Conservation (phyloP, 2,113 vertebrate genomes). For the Calyptomena viridis region DNA sequence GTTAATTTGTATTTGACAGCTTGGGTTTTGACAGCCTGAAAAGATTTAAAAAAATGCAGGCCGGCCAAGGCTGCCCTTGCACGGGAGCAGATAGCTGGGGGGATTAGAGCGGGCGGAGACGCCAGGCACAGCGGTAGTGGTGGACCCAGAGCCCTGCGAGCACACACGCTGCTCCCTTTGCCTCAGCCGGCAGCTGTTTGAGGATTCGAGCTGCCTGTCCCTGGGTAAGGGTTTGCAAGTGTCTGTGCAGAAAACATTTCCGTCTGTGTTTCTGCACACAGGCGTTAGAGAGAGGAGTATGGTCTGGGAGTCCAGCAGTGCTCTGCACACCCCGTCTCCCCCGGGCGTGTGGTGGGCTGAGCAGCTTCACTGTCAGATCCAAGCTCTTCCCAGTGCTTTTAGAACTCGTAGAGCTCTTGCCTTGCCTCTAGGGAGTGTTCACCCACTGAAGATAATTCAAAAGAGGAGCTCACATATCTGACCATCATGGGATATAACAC, state of each 20-base stretch:
- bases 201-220: background rate
- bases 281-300: background rate
- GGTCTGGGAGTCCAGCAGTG: accelerated
- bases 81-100: background rate
- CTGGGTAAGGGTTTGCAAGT: background rate
- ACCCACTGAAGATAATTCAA: background rate
- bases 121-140: background rate
- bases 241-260: background rate
- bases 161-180: background rate
- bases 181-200: background rate
- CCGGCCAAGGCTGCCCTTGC: background rate
- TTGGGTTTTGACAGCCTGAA: constrained; percentile 28
- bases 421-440: background rate
- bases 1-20: constrained; percentile 32
- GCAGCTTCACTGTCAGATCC: background rate
- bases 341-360: background rate
- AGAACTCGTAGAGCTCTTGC: background rate
- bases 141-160: background rate
- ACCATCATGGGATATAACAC: background rate
- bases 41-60: background rate
- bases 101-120: background rate
- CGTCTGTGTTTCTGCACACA: background rate
- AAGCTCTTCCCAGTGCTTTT: background rate
- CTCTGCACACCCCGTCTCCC: accelerated
- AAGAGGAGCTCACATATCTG: background rate